A percentile compares a stretch with the other conserved stretches of the same genome.
These are phyloP conservation scores for Geococcyx californianus DNA, from an alignment of 2,113 vertebrate species.

Conservation along the genomic window DNA sequence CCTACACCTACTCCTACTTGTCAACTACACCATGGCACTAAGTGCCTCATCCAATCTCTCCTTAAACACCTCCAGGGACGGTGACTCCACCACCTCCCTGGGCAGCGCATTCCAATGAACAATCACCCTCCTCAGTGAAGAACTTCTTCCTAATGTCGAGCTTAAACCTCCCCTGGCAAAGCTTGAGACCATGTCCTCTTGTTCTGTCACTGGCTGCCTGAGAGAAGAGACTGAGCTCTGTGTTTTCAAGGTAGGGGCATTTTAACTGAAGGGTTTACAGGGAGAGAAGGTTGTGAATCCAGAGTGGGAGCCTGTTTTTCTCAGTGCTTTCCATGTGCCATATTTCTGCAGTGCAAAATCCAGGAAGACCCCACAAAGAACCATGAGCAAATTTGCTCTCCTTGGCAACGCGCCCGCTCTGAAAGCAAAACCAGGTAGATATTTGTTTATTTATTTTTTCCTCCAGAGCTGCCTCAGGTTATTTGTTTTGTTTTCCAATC, in stretches of 20 bases:
- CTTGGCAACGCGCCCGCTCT: neutral
- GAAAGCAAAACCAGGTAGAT: neutral
- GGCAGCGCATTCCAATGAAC: too few species aligned
- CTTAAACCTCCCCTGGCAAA: too few species aligned
- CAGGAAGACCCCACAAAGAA: neutral
- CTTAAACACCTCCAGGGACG: too few species aligned
- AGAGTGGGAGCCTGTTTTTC: neutral
- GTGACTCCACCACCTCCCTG: too few species aligned
- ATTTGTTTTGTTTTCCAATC: constrained; percentile 1
- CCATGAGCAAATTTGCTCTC: neutral
- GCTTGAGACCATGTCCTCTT: too few species aligned
- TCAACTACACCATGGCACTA: too few species aligned
- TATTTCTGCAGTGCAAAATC: neutral
- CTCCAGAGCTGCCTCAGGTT: neutral
- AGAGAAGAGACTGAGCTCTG: neutral
- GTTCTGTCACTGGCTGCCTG: too few species aligned
- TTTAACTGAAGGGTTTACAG: neutral
- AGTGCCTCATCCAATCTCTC: too few species aligned
- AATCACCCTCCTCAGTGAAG: too few species aligned
- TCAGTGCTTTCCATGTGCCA: neutral
- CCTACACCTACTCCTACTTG: too few species aligned
- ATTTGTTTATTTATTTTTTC: neutral
- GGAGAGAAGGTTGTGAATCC: neutral
- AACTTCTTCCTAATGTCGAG: too few species aligned
- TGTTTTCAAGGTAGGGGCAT: neutral